Percentiles rank a stretch among this genome's conserved stretches.
Evolutionary conservation across 2,888 invertebrate genomes (phyloP).

Genomic region (Tuta absoluta): DNA sequence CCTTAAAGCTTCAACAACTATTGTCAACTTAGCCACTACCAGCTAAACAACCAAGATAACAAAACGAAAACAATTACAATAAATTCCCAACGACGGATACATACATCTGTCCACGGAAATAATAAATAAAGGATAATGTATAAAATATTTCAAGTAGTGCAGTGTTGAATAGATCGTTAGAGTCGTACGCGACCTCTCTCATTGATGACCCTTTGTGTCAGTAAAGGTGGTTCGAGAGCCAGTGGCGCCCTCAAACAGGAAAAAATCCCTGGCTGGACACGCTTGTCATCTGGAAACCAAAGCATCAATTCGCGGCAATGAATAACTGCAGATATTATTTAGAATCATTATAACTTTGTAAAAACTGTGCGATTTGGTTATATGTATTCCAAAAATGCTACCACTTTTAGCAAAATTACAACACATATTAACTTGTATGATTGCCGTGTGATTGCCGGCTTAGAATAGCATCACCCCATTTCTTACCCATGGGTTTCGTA

Average conservation of each 20-base stretch:
- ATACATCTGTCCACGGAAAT: conserved; percentile 41
- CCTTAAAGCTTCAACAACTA: not conserved
- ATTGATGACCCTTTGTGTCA: conserved; percentile 59
- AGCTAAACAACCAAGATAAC: not conserved
- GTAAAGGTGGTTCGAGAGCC: conserved; percentile 35
- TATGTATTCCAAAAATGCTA: no score
- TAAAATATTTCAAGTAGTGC: conserved; percentile 60
- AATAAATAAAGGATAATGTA: conserved; percentile 50
- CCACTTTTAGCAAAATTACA: no score
- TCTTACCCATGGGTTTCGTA: no score
- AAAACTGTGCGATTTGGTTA: no score
- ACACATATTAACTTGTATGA: no score
- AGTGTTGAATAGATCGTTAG: conserved; percentile 67
- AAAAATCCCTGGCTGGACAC: no score
- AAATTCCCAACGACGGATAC: conserved; percentile 32
- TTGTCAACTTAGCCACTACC: not conserved
- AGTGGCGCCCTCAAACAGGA: conserved; percentile 25
- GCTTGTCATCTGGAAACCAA: no score
- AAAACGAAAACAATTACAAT: conserved; percentile 4
- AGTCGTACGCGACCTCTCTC: conserved; percentile 46
- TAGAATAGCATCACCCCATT: no score
- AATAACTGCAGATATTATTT: no score
- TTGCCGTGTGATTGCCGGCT: no score
- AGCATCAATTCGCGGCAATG: no score
- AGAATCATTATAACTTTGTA: no score